Conservation (phyloP, 2,113 vertebrate genomes). For the Ciconia maguari region DNA sequence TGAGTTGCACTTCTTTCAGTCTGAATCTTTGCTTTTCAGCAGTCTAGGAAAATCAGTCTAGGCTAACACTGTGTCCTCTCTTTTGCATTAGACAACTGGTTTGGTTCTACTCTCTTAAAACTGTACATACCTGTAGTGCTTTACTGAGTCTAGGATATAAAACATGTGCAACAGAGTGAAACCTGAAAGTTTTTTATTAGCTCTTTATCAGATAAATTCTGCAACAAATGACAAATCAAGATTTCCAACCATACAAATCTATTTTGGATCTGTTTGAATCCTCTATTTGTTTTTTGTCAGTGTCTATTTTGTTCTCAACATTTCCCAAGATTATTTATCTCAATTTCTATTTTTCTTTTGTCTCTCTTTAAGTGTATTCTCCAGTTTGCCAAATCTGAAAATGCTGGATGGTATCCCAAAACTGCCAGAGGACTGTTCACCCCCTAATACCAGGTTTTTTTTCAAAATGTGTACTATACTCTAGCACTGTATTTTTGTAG, state of each 20-base stretch:
- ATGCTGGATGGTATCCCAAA: conserved; percentile 89
- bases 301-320: background rate
- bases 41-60: background rate
- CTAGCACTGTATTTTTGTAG: conserved; percentile 58
- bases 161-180: background rate
- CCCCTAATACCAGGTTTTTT: conserved; percentile 60
- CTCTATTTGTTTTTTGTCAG: background rate
- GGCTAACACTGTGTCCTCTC: background rate
- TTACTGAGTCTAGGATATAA: background rate
- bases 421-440: conserved; percentile 84
- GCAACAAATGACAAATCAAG: background rate
- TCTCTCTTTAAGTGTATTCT: conserved; percentile 84
- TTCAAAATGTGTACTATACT: conserved; percentile 84
- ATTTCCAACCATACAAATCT: background rate
- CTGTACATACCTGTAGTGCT: background rate
- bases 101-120: background rate
- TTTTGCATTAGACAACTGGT: background rate
- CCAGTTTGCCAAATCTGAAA: conserved; percentile 93
- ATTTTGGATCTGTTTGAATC: background rate
- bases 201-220: background rate
- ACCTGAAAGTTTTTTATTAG: background rate
- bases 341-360: background rate
- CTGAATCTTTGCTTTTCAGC: background rate
- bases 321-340: background rate
- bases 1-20: background rate